Conservation (phyloP, 2,888 invertebrate genomes). For the Noctua comes region DNA sequence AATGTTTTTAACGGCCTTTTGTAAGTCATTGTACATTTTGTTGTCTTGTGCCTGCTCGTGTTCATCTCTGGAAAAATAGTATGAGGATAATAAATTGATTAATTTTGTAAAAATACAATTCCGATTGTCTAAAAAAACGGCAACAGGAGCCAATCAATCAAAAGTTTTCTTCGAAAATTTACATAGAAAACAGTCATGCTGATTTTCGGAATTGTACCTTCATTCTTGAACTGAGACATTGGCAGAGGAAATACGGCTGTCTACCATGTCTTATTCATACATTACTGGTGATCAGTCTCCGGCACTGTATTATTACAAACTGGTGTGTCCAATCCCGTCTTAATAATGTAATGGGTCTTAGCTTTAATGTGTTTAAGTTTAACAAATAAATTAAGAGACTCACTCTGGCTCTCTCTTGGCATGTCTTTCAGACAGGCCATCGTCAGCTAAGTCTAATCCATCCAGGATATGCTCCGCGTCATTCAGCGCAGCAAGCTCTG, state of each 20-base stretch:
- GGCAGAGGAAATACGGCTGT: not conserved
- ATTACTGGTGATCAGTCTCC: not conserved
- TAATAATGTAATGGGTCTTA: not conserved
- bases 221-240: not conserved
- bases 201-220: not conserved
- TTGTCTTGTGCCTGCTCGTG: conserved; percentile 78
- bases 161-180: not conserved
- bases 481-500: conserved; percentile 95
- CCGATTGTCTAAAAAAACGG: not conserved
- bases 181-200: not conserved
- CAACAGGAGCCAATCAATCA: not conserved
- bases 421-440: conserved; percentile 93
- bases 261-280: not conserved
- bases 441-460: conserved; percentile 95
- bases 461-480: conserved; percentile 96
- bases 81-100: not conserved
- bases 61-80: conserved; percentile 77
- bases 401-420: conserved; percentile 83
- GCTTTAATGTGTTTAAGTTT: not conserved
- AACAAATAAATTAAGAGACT: conserved; percentile 49
- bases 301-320: not conserved
- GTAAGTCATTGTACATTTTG: conserved; percentile 83
- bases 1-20: conserved; percentile 84
- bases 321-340: not conserved
- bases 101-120: not conserved